These are phyloP conservation scores for Puffinus mauretanicus DNA, from an alignment of 2,113 vertebrate species.

Conservation along the genomic window DNA sequence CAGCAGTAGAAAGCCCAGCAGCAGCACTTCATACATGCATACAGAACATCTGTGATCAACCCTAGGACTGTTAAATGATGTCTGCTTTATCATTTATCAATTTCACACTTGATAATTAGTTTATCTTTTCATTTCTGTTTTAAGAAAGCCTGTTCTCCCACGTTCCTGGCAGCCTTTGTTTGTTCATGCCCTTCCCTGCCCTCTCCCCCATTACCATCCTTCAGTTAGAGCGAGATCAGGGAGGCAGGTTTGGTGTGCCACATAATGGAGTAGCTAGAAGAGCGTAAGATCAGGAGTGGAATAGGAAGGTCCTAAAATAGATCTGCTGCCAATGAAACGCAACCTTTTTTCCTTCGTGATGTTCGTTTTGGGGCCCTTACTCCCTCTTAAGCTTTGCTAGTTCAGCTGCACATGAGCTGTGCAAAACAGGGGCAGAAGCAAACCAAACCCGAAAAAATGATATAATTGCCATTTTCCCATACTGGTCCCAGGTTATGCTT, in stretches of 20 bases:
- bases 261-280: background rate
- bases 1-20: background rate
- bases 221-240: background rate
- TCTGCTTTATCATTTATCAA: conserved; percentile 29
- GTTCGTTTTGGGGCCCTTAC: background rate
- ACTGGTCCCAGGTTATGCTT: conserved; percentile 19
- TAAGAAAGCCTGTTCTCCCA: conserved; percentile 4
- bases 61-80: background rate
- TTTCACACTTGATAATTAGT: conserved; percentile 31
- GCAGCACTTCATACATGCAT: background rate
- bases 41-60: background rate
- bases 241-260: background rate
- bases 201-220: background rate
- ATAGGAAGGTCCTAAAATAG: background rate
- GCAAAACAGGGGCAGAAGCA: background rate
- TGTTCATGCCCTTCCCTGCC: background rate
- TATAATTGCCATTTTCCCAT: background rate
- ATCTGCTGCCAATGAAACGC: background rate
- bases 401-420: background rate
- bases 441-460: conserved; percentile 1
- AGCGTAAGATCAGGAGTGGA: background rate
- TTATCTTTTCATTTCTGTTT: conserved; percentile 13
- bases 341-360: background rate
- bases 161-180: background rate
- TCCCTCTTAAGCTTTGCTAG: background rate